Conservation (phyloP, 2,797 vertebrate genomes). For the Clangula hyemalis region DNA sequence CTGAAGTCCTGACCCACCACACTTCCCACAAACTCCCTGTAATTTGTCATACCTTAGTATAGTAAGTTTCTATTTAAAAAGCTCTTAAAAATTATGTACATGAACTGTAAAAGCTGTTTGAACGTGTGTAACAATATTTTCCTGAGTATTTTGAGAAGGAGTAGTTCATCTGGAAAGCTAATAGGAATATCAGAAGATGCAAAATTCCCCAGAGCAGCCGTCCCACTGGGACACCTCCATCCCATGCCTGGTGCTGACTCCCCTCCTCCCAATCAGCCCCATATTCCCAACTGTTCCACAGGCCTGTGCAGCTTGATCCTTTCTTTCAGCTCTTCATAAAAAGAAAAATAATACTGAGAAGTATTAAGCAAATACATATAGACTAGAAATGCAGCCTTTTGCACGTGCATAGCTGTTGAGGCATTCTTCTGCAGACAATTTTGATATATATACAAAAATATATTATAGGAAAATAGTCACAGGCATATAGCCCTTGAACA, state of each 20-base stretch:
- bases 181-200: not conserved
- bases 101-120: not conserved
- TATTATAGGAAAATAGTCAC: not conserved
- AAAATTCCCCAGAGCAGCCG: not conserved
- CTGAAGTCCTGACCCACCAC: not conserved
- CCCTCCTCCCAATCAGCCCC: not conserved
- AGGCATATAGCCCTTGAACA: not conserved
- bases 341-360: not conserved
- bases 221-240: accelerated
- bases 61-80: not conserved
- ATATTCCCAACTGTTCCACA: not conserved
- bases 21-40: not conserved
- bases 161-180: not conserved
- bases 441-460: not conserved
- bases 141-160: not conserved
- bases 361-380: not conserved
- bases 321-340: not conserved
- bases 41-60: not conserved
- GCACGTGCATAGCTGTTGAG: accelerated
- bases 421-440: not conserved
- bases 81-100: not conserved
- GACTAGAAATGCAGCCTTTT: not conserved
- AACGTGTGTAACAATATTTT: not conserved
- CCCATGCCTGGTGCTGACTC: not conserved
- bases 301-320: accelerated